Conservation (phyloP, 2,888 invertebrate genomes). For the Nemurella pictetii region DNA sequence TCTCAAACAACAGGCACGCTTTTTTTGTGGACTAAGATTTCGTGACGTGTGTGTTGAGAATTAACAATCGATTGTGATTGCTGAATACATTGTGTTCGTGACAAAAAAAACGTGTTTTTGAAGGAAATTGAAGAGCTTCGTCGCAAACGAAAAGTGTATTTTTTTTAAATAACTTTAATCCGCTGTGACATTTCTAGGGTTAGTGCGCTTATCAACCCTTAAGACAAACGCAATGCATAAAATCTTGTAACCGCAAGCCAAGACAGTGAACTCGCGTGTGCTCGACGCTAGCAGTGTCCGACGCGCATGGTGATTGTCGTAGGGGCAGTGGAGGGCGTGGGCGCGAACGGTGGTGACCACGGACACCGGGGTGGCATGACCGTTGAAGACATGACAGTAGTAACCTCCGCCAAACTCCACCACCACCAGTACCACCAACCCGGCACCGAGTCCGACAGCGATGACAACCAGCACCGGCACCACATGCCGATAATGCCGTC, state of each 20-base stretch:
- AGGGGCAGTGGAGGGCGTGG: slow-evolving; percentile 47
- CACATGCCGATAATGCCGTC: slow-evolving; percentile 27
- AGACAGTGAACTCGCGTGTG: background rate
- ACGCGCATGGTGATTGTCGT: slow-evolving; percentile 40
- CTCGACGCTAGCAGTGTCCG: background rate
- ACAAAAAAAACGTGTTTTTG: background rate
- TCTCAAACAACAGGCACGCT: background rate
- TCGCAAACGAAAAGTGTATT: background rate
- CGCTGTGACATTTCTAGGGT: background rate
- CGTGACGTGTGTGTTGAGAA: background rate
- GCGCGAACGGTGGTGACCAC: slow-evolving; percentile 49
- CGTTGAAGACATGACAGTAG: slow-evolving; percentile 46
- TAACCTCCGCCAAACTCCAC: slow-evolving; percentile 26
- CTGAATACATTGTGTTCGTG: background rate
- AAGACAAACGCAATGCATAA: background rate
- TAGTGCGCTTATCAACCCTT: background rate
- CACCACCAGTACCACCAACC: slow-evolving; percentile 36
- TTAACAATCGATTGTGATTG: background rate
- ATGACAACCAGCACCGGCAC: slow-evolving; percentile 6
- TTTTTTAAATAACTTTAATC: background rate
- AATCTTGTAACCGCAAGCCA: background rate
- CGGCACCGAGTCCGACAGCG: slow-evolving; percentile 27
- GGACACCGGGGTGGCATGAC: slow-evolving; percentile 46
- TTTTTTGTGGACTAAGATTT: background rate
- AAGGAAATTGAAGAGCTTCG: background rate